A percentile compares a stretch with the other conserved stretches of the same genome.
These are phyloP conservation scores for Rissa tridactyla DNA, from an alignment of 2,113 vertebrate species.

Conservation along the genomic window DNA sequence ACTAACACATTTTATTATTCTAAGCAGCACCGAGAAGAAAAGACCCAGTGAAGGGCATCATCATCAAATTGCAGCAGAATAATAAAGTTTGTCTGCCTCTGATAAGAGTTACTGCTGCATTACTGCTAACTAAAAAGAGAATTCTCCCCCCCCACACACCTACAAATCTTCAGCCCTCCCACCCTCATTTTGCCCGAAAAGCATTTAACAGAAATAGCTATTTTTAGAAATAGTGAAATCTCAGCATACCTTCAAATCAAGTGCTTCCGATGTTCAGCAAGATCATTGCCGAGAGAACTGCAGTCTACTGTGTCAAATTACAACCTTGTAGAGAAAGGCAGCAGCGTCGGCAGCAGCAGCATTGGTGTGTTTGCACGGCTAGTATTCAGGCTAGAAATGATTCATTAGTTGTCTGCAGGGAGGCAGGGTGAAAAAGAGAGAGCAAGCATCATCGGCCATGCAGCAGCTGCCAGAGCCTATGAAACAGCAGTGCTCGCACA, in stretches of 20 bases:
- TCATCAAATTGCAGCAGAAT: background rate
- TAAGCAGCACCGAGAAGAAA: background rate
- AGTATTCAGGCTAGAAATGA: slow-evolving; percentile 74
- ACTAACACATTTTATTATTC: background rate
- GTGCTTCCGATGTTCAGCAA: slow-evolving; percentile 2
- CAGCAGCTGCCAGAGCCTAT: slow-evolving; percentile 69
- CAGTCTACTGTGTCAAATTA: slow-evolving; percentile 69
- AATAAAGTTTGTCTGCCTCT: slow-evolving; percentile 62
- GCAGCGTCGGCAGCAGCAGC: slow-evolving; percentile 18
- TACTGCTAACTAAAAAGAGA: background rate
- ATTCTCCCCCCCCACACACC: background rate
- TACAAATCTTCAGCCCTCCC: background rate
- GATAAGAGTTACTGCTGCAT: background rate
- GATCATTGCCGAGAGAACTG: slow-evolving; percentile 58
- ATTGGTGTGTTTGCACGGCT: slow-evolving; percentile 22
- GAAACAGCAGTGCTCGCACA: slow-evolving; percentile 57
- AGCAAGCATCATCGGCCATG: slow-evolving; percentile 75
- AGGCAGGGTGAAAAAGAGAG: slow-evolving; percentile 68
- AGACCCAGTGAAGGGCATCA: slow-evolving; percentile 34
- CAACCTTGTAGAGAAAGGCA: slow-evolving; percentile 34
- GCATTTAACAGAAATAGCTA: background rate
- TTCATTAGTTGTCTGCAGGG: slow-evolving; percentile 77
- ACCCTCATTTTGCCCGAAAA: background rate
- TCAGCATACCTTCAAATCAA: slow-evolving; percentile 67
- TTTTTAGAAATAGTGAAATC: slow-evolving; percentile 3